Conservation (phyloP, 2,888 invertebrate species). For the Lycophotia porphyrea region DNA sequence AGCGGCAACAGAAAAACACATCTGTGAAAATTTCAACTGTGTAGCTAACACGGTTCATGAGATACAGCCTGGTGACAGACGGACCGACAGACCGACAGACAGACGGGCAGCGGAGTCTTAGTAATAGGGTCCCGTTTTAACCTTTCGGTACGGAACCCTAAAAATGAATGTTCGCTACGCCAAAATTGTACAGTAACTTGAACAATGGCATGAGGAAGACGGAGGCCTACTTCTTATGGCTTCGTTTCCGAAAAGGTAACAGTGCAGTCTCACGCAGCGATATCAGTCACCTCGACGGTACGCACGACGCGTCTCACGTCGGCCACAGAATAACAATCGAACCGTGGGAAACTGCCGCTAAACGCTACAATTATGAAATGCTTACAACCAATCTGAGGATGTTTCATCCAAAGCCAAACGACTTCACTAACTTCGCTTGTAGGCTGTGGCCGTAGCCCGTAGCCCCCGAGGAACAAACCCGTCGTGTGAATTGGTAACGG, state of each 20-base stretch:
- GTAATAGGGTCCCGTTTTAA: no score
- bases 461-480: constrained; percentile 71
- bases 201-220: constrained; percentile 50
- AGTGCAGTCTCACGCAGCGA: constrained; percentile 74
- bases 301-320: constrained; percentile 79
- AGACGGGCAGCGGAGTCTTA: no score
- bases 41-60: no score
- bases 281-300: constrained; percentile 72
- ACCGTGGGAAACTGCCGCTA: constrained; percentile 85
- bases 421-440: constrained; percentile 64
- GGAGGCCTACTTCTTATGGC: constrained; percentile 45
- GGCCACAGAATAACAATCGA: constrained; percentile 85
- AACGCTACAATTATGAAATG: constrained; percentile 83
- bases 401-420: constrained; percentile 75
- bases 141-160: no score
- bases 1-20: no score
- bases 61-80: no score
- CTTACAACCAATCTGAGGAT: constrained; percentile 76
- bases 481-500: constrained; percentile 83
- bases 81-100: no score
- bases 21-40: no score
- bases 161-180: constrained; percentile 7
- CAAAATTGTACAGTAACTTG: constrained; percentile 28
- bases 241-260: constrained; percentile 77
- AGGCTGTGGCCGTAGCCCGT: constrained; percentile 33